A percentile compares a stretch with the other conserved stretches of the same genome.
phyloP scores from a whole-genome alignment of 1,140 invertebrate species.

The Oncopeltus fasciatus region DNA sequence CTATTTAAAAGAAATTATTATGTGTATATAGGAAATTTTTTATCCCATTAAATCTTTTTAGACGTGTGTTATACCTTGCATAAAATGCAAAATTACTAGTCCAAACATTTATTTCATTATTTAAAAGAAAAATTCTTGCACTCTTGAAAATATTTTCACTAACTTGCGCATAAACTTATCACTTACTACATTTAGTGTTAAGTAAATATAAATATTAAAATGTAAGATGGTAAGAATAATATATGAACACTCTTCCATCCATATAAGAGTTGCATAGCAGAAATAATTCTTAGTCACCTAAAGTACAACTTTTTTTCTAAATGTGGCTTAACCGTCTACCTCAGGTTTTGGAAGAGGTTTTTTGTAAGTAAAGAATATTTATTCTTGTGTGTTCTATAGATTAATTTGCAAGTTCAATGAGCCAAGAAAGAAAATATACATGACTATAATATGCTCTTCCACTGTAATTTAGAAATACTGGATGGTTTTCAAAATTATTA shows the following conservation, averaged over 20 bases:
- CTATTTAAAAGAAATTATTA: not conserved
- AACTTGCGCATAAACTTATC: not conserved
- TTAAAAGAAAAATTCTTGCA: no score
- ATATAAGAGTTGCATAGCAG: constrained; percentile 5
- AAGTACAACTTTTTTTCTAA: constrained; percentile 21
- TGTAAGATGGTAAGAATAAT: constrained; percentile 3
- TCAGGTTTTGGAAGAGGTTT: constrained; percentile 21
- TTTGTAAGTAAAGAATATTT: constrained; percentile 17
- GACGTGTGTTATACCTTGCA: not conserved
- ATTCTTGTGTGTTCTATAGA: constrained; percentile 17
- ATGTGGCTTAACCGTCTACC: constrained; percentile 21
- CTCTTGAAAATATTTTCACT: not conserved
- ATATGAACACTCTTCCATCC: constrained; percentile 4
- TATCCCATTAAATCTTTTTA: not conserved
- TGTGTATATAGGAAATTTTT: not conserved
- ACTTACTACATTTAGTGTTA: not conserved
- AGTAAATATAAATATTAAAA: not conserved
- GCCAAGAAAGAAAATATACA: constrained; percentile 3
- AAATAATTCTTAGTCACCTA: constrained; percentile 17
- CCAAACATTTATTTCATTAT: not conserved
- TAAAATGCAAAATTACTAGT: not conserved
- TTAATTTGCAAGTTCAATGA: constrained; percentile 18
- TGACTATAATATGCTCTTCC: constrained; percentile 13
- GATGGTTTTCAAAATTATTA: not conserved
- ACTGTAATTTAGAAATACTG: constrained; percentile 8